Evolutionary conservation across 2,888 invertebrate genomes (phyloP).

Genomic region (Conus canariensis): DNA sequence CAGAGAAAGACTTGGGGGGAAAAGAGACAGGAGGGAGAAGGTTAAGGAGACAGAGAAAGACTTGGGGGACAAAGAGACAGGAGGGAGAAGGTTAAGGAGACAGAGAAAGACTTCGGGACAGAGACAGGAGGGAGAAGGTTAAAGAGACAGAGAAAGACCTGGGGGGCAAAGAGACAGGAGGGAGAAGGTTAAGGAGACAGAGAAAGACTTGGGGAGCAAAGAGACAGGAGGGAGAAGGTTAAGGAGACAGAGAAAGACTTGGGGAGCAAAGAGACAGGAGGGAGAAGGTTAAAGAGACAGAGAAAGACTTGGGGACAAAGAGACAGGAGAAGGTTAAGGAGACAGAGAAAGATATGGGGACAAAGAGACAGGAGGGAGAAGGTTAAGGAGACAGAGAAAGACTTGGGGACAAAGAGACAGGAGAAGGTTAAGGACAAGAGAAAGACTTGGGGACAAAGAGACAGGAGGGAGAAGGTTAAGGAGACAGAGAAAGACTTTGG

Average conservation of each 20-base stretch:
- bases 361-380: too few relatives aligned
- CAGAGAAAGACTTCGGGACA: not conserved
- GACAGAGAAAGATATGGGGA: not conserved
- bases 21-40: too few relatives aligned
- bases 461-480: not conserved
- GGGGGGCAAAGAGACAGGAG: too few relatives aligned
- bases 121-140: not conserved
- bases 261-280: not conserved
- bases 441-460: not conserved
- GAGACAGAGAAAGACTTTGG: conserved; percentile 7
- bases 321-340: not conserved
- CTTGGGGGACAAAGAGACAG: too few relatives aligned
- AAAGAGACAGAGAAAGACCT: not conserved
- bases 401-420: too few relatives aligned
- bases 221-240: not conserved
- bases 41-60: not conserved
- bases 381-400: too few relatives aligned
- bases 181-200: too few relatives aligned
- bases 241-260: not conserved
- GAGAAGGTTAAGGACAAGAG: not conserved
- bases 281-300: too few relatives aligned
- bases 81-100: not conserved
- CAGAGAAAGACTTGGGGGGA: too few relatives aligned
- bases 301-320: not conserved
- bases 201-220: not conserved